Base-by-base conservation (phyloP, 2,113 vertebrate species). In the Heterochromis multidens region DNA sequence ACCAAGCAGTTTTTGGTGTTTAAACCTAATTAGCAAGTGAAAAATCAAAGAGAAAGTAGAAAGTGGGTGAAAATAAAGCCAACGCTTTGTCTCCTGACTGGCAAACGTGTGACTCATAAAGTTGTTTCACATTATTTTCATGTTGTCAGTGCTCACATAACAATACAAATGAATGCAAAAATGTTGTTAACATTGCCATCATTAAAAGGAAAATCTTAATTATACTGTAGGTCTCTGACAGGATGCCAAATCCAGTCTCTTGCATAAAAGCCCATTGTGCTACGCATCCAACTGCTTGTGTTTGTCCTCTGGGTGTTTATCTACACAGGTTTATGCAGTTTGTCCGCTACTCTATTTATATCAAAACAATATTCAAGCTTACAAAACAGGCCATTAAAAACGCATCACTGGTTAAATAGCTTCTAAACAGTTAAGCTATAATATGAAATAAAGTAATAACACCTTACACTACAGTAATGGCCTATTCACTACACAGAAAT, bases 91-190 rank as follows among this genome's bases (percentile, higher is more conserved):
- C 27, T 31, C 27, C 46, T 54, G 70, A 31, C 43, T n/a, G 46
- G 46, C 11, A 1, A 80, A 81, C 29, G 4, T 1, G n/a, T 67
- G 79, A 67, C 52, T 35, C 49, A 43, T 12, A 5, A 67, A 27
- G 46, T 16, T 7, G 8, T 60, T 78, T 12, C n/a, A 1, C 17
- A 49, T 52, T 52, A 9, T 4, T 74, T 31, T 52, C 19, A 33
- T 31, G 46, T 74, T 6, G 0, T 52, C 0, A n/a, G 3, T 21
- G 25, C 46, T 72, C 1, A 3, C 21, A 7, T 19, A 72, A 19
- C 16, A 49, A 49, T 29, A 21, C 16, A 1, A 72, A 29, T 49
- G 46, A 72, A 46, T 31, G 25, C 43, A 72, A 72, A 72, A 49
- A 52, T 0, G 6, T 31, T 52, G 23, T 46, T 23, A 52, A 31